Conservation (phyloP, 2,888 invertebrate genomes). For the Dromius quadrimaculatus region DNA sequence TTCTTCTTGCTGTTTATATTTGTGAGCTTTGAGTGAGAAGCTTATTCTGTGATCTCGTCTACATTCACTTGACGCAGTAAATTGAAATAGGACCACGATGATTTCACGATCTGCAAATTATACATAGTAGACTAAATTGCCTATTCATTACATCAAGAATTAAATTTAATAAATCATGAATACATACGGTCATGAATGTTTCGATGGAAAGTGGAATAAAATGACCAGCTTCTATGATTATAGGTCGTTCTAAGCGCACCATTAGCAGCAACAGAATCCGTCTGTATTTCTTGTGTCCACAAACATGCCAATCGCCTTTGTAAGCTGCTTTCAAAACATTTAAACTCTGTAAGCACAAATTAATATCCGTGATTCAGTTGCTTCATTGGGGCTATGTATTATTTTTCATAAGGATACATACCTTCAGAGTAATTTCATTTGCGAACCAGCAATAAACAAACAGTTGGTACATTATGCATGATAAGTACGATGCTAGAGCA, state of each 20-base stretch:
- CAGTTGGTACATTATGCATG: conserved; percentile 68
- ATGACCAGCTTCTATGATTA: conserved; percentile 65
- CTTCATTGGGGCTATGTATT: too few relatives aligned
- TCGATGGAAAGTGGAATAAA: conserved; percentile 67
- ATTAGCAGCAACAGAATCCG: conserved; percentile 64
- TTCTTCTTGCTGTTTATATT: neutral
- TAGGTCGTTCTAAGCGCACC: conserved; percentile 66
- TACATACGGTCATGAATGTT: conserved; percentile 67
- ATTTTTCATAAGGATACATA: conserved; percentile 56
- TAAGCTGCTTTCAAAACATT: conserved; percentile 64
- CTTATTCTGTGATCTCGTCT: neutral
- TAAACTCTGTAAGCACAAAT: conserved; percentile 62
- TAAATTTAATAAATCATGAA: too few relatives aligned
- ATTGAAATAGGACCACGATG: conserved; percentile 45
- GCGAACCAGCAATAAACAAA: conserved; percentile 70
- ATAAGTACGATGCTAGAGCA: conserved; percentile 62
- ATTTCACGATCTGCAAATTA: conserved; percentile 42
- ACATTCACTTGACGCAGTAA: conserved; percentile 33
- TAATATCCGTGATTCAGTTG: too few relatives aligned
- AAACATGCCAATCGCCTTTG: conserved; percentile 62
- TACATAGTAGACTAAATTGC: too few relatives aligned
- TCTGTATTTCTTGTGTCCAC: conserved; percentile 61
- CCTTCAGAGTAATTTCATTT: conserved; percentile 68
- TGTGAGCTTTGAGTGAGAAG: neutral
- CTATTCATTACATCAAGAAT: too few relatives aligned